Conservation (phyloP, 2,888 invertebrate genomes). For the Sepiola atlantica region DNA sequence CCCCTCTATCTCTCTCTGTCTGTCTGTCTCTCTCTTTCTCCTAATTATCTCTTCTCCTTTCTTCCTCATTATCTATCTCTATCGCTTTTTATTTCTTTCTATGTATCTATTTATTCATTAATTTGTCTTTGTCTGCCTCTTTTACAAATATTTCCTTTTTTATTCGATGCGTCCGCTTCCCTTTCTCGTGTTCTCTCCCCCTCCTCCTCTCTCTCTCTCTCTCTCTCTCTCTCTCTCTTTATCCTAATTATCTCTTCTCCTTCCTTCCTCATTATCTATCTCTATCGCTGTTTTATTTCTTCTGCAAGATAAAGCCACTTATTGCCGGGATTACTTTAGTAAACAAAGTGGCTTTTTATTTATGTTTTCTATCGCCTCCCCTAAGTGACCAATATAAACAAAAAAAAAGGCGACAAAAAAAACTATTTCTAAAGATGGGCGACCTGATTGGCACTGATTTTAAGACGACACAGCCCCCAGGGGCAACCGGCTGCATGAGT, state of each 20-base stretch:
- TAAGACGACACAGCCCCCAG: neutral
- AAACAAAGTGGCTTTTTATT: neutral
- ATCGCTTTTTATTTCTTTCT: too few relatives aligned
- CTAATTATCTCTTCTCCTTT: too few relatives aligned
- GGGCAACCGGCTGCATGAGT: neutral
- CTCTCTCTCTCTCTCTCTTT: neutral
- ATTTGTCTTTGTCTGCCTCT: too few relatives aligned
- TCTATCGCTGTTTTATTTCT: neutral
- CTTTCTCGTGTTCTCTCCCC: neutral
- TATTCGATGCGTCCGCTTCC: neutral
- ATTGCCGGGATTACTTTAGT: neutral
- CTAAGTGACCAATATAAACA: neutral
- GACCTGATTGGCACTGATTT: neutral
- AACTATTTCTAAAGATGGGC: neutral
- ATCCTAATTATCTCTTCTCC: too few relatives aligned
- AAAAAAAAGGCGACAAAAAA: neutral
- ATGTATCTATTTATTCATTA: too few relatives aligned
- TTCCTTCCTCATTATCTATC: neutral
- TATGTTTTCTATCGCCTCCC: neutral
- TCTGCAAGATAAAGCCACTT: neutral
- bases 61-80: too few relatives aligned
- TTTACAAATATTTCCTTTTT: too few relatives aligned
- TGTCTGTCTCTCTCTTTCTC: neutral
- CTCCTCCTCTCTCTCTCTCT: neutral
- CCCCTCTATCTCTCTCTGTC: neutral